These are phyloP conservation scores for Brienomyrus brachyistius DNA, from an alignment of 2,113 vertebrate species.

Conservation along the genomic window DNA sequence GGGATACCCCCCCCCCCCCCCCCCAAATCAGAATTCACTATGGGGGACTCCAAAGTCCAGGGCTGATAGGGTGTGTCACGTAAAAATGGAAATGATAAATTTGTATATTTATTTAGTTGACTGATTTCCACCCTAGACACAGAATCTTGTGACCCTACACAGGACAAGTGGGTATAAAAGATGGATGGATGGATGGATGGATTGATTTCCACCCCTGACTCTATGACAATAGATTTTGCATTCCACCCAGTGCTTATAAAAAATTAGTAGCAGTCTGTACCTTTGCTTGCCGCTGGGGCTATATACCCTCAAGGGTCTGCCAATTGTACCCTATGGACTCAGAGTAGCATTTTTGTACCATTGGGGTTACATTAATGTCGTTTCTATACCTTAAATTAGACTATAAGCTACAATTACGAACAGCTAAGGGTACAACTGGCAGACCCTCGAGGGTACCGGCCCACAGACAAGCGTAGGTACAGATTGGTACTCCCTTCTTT, in stretches of 20 bases:
- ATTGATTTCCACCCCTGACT: background rate
- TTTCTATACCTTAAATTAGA: no score
- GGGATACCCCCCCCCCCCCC: background rate
- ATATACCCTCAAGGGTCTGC: no score
- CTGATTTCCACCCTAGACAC: background rate
- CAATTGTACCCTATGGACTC: no score
- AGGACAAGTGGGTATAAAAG: background rate
- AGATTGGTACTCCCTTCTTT: no score
- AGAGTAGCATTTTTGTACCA: no score
- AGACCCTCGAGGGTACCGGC: no score
- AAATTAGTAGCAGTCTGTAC: no score
- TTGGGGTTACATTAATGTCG: no score
- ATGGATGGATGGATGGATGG: background rate
- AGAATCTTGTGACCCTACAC: background rate
- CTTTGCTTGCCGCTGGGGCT: no score
- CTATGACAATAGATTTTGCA: background rate
- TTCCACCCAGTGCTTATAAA: background rate
- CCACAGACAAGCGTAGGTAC: no score
- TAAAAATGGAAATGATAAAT: background rate
- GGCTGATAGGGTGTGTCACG: background rate
- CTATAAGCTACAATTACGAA: no score
- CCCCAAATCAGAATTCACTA: background rate
- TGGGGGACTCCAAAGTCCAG: background rate
- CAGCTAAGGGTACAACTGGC: no score
- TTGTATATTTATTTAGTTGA: background rate